Percentiles rank a stretch among this genome's conserved stretches.
phyloP scores from a whole-genome alignment of 2,113 vertebrate species.

The Baryphthengus martii region DNA sequence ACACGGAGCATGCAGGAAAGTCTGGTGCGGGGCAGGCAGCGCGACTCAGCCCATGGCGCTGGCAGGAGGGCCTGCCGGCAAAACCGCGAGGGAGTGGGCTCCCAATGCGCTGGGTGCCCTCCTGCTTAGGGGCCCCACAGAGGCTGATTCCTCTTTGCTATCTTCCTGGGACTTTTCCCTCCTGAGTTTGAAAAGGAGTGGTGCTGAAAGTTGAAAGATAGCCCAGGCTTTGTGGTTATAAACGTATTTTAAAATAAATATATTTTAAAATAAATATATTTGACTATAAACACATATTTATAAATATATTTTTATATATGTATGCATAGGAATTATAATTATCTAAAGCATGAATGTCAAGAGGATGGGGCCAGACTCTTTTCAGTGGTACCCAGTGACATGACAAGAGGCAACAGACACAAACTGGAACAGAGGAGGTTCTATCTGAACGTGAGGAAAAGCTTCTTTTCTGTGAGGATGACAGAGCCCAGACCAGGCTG shows the following conservation, averaged over 20 bases:
- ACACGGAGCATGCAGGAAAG: background rate
- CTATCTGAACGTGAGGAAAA: background rate
- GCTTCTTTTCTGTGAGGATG: background rate
- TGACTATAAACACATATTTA: background rate
- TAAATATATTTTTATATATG: background rate
- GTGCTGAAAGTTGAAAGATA: background rate
- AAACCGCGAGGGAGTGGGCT: background rate
- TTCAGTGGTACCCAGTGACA: background rate
- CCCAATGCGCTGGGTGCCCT: accelerated
- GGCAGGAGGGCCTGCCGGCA: background rate
- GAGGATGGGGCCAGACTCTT: background rate
- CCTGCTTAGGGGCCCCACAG: background rate
- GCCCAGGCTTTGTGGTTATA: background rate
- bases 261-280: background rate
- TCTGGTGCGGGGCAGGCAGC: background rate
- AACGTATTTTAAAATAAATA: background rate
- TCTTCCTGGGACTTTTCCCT: background rate
- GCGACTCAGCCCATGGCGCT: background rate
- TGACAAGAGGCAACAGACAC: background rate
- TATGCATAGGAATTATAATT: background rate
- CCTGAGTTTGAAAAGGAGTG: background rate
- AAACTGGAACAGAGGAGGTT: background rate
- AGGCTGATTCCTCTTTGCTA: background rate
- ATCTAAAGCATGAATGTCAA: background rate
- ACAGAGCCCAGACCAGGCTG: background rate